phyloP scores from a whole-genome alignment of 1,140 invertebrate genomes.

The Tetranychus cinnabarinus region DNA sequence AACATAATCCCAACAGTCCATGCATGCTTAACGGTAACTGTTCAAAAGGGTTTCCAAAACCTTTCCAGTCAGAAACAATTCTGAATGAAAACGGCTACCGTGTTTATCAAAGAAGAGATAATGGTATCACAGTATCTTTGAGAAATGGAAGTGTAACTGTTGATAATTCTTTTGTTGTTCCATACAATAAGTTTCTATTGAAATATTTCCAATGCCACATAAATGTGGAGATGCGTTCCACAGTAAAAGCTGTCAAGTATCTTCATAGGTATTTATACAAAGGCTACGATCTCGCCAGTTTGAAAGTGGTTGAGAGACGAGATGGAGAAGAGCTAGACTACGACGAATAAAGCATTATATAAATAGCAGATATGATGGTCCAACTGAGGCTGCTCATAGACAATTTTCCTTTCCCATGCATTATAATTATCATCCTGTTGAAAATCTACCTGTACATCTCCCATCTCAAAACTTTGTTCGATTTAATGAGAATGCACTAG shows the following conservation, averaged over 20 bases:
- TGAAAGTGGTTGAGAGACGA: not conserved
- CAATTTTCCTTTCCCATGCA: slow-evolving; percentile 10
- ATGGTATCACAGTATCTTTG: slow-evolving; percentile 1
- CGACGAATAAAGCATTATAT: not conserved
- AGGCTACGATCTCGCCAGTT: slow-evolving; percentile 15
- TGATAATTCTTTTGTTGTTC: slow-evolving; percentile 4
- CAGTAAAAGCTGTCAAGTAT: slow-evolving; percentile 17
- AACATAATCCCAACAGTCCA: slow-evolving; percentile 7
- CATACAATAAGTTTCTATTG: slow-evolving; percentile 13
- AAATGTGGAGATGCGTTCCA: slow-evolving; percentile 2
- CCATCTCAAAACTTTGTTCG: slow-evolving; percentile 21
- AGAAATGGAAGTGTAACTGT: slow-evolving; percentile 5
- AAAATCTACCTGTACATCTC: slow-evolving; percentile 25
- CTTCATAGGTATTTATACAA: slow-evolving; percentile 19
- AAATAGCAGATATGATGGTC: not conserved
- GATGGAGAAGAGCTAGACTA: not conserved
- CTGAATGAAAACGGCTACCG: slow-evolving; percentile 9
- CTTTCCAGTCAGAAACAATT: not conserved
- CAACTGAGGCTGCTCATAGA: slow-evolving; percentile 14
- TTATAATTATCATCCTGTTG: slow-evolving; percentile 18
- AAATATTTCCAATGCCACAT: slow-evolving; percentile 14
- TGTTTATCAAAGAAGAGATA: slow-evolving; percentile 8
- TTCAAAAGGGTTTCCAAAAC: not conserved
- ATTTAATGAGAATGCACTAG: slow-evolving; percentile 9
- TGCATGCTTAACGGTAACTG: slow-evolving; percentile 9